Evolutionary conservation across 2,797 vertebrate genomes (phyloP).

Genomic region (Mionectes olivaceus): DNA sequence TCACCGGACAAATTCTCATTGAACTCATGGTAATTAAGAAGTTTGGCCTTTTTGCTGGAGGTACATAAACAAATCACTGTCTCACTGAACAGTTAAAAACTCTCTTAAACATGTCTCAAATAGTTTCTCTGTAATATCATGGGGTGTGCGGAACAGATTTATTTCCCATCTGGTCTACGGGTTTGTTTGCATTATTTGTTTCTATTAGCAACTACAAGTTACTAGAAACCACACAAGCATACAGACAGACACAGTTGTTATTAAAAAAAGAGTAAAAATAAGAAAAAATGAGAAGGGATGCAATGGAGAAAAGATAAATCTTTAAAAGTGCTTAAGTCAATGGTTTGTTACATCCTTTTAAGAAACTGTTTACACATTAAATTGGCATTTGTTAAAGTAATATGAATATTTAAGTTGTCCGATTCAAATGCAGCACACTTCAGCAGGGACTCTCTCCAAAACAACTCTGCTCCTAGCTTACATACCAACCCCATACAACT

Average conservation of each 20-base stretch:
- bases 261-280: neutral
- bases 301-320: neutral
- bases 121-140: constrained; percentile 61
- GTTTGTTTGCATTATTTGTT: constrained; percentile 70
- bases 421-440: neutral
- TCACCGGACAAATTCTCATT: constrained; percentile 11
- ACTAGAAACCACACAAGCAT: constrained; percentile 12
- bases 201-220: constrained; percentile 65
- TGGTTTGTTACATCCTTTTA: neutral
- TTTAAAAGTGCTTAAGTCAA: neutral
- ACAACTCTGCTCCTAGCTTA: neutral
- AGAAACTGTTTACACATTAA: neutral
- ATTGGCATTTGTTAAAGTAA: neutral
- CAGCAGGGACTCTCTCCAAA: neutral
- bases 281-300: neutral
- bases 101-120: constrained; percentile 31
- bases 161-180: constrained; percentile 56
- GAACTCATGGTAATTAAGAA: constrained; percentile 5
- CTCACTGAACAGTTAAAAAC: constrained; percentile 14
- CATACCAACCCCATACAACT: neutral
- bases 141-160: constrained; percentile 27
- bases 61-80: neutral
- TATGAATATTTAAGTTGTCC: neutral
- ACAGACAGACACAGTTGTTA: neutral
- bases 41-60: neutral